Base-by-base conservation (phyloP, 2,113 vertebrate species). In the Notarius lentiginosus region DNA sequence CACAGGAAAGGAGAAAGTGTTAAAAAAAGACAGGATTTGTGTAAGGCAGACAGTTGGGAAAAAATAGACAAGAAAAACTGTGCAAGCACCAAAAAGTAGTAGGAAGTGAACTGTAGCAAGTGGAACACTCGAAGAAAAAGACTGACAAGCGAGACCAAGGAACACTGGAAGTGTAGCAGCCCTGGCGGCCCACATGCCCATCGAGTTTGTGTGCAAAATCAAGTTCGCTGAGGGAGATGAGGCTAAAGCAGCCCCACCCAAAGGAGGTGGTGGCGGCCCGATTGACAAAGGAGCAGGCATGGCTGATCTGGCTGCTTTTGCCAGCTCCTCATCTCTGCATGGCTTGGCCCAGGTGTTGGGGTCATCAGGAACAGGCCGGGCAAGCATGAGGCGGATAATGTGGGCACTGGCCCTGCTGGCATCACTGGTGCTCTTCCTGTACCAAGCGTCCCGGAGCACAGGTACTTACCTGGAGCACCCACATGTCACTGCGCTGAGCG, bases 181-280 rank as follows among this genome's bases (percentile, higher is more conserved):
- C 92, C 94, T 95, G 93, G 95, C 94, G 93, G 94, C 93, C 95
- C 96, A 96, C 96, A 99, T 99, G 97, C 98, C 97, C 94, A 98
- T 99, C 95, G 98, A 99, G 96, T 99, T 99, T 94, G 97, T 99
- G 95, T 99, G 98, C 96, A 99, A 99, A 96, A 98, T 99, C 94
- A 98, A 99, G 97, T 99, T 99, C 95, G 96, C 96, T 86, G 96
- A 97, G 93, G 97, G 97, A 92, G 97, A 98, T 96, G 97, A 97
- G 96, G 97, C 97, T 95, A 97, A 97, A 94, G 97, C 97, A 94
- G 96, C 93, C 94, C 61, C 83, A n/a, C 18, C 82, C 95, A 97
- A 99, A 95, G 97, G 97, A 91, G 97, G 97, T 92, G 96, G 95
- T 94, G 96, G 97, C 92, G 97, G 96, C 92, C 94, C 98, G 95